These are phyloP conservation scores for Diabrotica virgifera DNA, from an alignment of 1,140 invertebrate species.

Conservation along the genomic window DNA sequence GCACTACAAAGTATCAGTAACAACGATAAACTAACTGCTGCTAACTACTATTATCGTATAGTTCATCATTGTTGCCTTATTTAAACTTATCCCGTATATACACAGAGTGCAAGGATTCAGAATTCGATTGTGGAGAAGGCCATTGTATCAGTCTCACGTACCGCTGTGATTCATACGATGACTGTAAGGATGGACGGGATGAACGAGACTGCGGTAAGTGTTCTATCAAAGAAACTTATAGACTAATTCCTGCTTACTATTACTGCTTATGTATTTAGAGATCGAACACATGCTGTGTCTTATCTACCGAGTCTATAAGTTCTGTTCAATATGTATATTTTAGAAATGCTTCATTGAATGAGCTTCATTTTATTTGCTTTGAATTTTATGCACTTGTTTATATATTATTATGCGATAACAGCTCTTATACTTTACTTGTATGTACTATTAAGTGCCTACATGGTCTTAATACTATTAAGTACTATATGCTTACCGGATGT, in stretches of 20 bases:
- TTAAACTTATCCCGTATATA: neutral
- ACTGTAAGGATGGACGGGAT: conserved; percentile 85
- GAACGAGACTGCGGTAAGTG: conserved; percentile 71
- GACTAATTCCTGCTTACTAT: neutral
- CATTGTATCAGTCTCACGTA: conserved; percentile 88
- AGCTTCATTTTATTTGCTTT: too few relatives aligned
- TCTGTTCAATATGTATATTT: too few relatives aligned
- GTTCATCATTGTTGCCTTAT: neutral
- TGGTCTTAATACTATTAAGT: too few relatives aligned
- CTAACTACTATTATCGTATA: neutral
- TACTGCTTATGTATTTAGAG: neutral
- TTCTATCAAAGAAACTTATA: neutral
- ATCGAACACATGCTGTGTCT: too few relatives aligned
- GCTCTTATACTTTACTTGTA: too few relatives aligned
- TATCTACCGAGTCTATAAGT: too few relatives aligned
- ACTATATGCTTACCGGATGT: too few relatives aligned
- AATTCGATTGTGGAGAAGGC: conserved; percentile 65
- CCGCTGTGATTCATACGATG: conserved; percentile 84
- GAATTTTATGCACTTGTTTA: too few relatives aligned
- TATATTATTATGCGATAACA: too few relatives aligned
- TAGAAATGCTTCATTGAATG: too few relatives aligned
- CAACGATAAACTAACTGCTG: neutral
- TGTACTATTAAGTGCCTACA: too few relatives aligned
- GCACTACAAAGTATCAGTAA: too few relatives aligned
- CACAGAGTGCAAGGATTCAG: conserved; percentile 61